Conservation (phyloP, 2,888 invertebrate species). For the Nematopogon swammerdamellus region DNA sequence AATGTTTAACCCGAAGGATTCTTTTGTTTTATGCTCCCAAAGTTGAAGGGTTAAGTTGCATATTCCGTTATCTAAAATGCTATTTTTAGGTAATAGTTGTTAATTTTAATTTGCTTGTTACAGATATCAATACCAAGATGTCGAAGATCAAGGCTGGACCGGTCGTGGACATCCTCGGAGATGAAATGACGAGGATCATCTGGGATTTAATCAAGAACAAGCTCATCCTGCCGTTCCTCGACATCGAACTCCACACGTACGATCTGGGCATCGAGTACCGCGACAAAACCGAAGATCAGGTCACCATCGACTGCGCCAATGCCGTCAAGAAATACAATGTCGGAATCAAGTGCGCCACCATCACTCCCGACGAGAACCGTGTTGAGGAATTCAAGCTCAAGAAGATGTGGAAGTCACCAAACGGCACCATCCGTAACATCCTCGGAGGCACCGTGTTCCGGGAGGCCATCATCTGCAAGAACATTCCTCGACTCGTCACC, state of each 20-base stretch:
- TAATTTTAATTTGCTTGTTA: no score
- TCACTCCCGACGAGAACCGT: slow-evolving; percentile 95
- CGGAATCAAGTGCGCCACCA: slow-evolving; percentile 98
- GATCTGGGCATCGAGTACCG: slow-evolving; percentile 95
- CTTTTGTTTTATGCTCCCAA: no score
- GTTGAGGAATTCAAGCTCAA: slow-evolving; percentile 88
- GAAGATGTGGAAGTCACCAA: slow-evolving; percentile 90
- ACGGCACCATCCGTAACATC: slow-evolving; percentile 86
- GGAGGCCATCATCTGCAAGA: slow-evolving; percentile 85
- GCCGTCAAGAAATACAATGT: slow-evolving; percentile 97
- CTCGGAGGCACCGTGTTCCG: slow-evolving; percentile 81
- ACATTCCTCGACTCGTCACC: slow-evolving; percentile 92
- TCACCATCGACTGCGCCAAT: slow-evolving; percentile 95
- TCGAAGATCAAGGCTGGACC: slow-evolving; percentile 77
- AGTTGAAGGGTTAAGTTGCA: no score
- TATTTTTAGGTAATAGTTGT: no score
- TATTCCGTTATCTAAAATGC: no score
- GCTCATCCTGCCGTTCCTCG: slow-evolving; percentile 92
- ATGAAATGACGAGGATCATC: slow-evolving; percentile 96
- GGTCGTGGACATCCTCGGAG: slow-evolving; percentile 90
- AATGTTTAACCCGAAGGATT: no score
- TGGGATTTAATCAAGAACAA: slow-evolving; percentile 99
- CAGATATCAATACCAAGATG: slow-evolving; percentile 26
- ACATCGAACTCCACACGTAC: slow-evolving; percentile 89
- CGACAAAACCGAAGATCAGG: slow-evolving; percentile 91